Evolutionary conservation across 2,797 vertebrate species (phyloP), one percentile per base, ranked within the genome.

Genomic region (Onychomys torridus): DNA sequence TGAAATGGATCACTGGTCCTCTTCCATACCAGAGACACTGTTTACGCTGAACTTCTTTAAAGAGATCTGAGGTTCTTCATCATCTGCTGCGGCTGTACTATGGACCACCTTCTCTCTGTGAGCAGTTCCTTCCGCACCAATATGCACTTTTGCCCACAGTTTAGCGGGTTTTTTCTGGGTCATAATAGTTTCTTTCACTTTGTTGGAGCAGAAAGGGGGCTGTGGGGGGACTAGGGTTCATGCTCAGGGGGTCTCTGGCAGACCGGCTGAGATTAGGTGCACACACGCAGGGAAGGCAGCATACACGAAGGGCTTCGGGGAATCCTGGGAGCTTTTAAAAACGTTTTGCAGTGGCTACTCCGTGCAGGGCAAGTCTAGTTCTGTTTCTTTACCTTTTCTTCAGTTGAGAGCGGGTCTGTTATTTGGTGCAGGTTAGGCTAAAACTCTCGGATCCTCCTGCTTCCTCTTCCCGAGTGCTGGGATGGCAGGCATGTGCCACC

Each of bases 101-200:
- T 34, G 61, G 67, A n/a, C 11, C 43, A 49, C 43, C 40, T 46
- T 85, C 40, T 34, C 21, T 49, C 40, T 34, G 11, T 23, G 5
- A n/a, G 25, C 46, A 34, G 29, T 34, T 49, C 27, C 32, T 23
- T 85, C 67, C 4, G 32, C 43, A 23, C 99, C 99, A 49, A 49
- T 43, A 34, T 11, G 57, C 27, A 46, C 27, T 34, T 49, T 32
- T 85, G 19, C 43, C 61, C 99, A 99, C 52, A 99, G 98, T 96
- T 99, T 99, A 97, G 99, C 99, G 81, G 99, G 99, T 98, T 99
- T 99, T 97, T 99, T 99, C 97, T 99, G 99, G 98, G 99, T 99
- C 99, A 99, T 99, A 88, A 99, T 99, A 59, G 98, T 98, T 98
- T 99, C 99, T 99, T 99, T 99, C 99, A 99, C 99, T 98, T 98